These are phyloP conservation scores for Stigmatopora argus DNA, from an alignment of 2,113 vertebrate species.

Conservation along the genomic window DNA sequence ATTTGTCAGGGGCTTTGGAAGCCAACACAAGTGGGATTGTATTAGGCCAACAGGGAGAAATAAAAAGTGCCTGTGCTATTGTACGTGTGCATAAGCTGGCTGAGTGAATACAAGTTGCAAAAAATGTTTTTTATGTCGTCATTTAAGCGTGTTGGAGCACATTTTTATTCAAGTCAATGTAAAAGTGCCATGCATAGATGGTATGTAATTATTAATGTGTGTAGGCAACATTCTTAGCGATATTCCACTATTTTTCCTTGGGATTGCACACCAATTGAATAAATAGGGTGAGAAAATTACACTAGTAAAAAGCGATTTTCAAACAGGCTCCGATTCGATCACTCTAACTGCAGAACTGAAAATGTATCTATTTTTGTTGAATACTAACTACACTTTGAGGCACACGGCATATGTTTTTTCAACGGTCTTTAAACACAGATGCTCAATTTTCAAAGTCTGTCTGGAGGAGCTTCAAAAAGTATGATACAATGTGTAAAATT, in stretches of 20 bases:
- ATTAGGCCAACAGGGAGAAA: not conserved
- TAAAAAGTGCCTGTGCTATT: conserved; percentile 21
- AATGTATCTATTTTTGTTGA: not conserved
- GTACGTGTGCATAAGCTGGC: conserved; percentile 23
- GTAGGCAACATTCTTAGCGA: conserved; percentile 12
- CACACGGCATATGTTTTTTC: not conserved
- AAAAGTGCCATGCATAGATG: conserved; percentile 14
- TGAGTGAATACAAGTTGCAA: conserved; percentile 26
- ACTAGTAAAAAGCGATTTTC: not conserved
- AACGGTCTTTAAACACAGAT: not conserved
- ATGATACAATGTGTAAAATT: not conserved
- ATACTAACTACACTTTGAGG: not conserved
- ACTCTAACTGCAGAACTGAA: not conserved
- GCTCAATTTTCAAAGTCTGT: not conserved
- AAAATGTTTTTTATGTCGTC: conserved; percentile 53
- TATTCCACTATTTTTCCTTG: conserved; percentile 7
- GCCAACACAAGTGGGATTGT: conserved; percentile 4
- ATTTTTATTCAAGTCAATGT: conserved; percentile 15
- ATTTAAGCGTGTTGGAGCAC: conserved; percentile 26
- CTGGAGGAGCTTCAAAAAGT: not conserved
- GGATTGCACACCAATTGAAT: not conserved
- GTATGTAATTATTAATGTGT: conserved; percentile 43
- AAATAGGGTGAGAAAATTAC: not conserved
- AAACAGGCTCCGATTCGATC: not conserved
- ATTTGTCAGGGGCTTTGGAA: conserved; percentile 32